Evolutionary conservation across 2,888 invertebrate genomes (phyloP).

Genomic region (Sinohyriopsis cumingii): DNA sequence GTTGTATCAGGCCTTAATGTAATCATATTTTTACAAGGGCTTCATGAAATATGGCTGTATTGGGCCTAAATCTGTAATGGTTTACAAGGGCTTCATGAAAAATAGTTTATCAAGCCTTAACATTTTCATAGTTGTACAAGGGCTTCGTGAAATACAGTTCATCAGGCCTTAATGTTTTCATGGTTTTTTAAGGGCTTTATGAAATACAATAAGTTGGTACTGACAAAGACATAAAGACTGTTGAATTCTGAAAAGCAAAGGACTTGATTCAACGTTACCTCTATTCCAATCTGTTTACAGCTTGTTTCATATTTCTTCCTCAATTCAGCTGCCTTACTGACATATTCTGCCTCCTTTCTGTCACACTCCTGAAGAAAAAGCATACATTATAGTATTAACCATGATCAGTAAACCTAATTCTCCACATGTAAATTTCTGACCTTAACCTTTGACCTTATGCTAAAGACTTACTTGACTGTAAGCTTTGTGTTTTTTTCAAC

Average conservation of each 20-base stretch:
- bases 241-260: neutral
- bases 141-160: too few relatives aligned
- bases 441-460: neutral
- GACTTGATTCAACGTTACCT: conserved; percentile 58
- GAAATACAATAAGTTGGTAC: too few relatives aligned
- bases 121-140: too few relatives aligned
- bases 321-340: conserved; percentile 85
- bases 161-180: too few relatives aligned
- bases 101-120: too few relatives aligned
- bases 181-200: too few relatives aligned
- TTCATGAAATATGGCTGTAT: too few relatives aligned
- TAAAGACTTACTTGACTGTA: neutral
- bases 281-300: conserved; percentile 86
- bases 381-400: neutral
- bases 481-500: neutral
- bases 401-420: neutral
- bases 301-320: conserved; percentile 83
- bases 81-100: too few relatives aligned
- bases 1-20: too few relatives aligned
- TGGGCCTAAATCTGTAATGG: too few relatives aligned
- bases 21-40: too few relatives aligned
- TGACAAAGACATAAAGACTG: too few relatives aligned
- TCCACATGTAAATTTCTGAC: neutral
- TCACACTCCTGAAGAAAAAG: conserved; percentile 79
- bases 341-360: conserved; percentile 86